Percentiles rank a stretch among this genome's conserved stretches.
Conservation (phyloP, 1,140 invertebrate genomes). For the Eufriesea mexicana region DNA sequence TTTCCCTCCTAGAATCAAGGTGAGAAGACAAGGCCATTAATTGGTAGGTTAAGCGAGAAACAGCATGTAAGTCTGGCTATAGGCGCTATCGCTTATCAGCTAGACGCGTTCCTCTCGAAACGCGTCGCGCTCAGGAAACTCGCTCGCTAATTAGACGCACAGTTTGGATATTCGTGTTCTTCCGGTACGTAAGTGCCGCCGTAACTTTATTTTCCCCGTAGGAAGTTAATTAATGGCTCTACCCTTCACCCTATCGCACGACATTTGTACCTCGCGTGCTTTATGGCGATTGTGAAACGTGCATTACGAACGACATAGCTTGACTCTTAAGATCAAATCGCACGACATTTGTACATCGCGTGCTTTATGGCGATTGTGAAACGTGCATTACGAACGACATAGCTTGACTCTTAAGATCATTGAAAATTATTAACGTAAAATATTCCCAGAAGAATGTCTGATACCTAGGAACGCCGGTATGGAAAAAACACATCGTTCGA, state of each 20-base stretch:
- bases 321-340: not conserved
- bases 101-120: conserved; percentile 35
- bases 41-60: conserved; percentile 45
- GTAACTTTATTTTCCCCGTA: conserved; percentile 66
- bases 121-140: conserved; percentile 62
- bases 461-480: too few species aligned
- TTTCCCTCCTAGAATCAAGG: conserved; percentile 52
- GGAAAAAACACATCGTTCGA: too few species aligned
- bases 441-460: too few species aligned
- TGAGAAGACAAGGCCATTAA: conserved; percentile 49
- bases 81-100: conserved; percentile 59
- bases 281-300: conserved; percentile 7
- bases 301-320: too few species aligned
- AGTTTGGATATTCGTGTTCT: conserved; percentile 70
- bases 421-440: too few species aligned
- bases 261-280: conserved; percentile 9
- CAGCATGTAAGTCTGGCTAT: conserved; percentile 35
- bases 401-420: not conserved
- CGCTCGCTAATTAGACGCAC: conserved; percentile 68
- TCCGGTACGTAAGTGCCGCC: conserved; percentile 63
- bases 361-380: conserved; percentile 8
- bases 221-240: conserved; percentile 65
- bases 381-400: not conserved
- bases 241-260: conserved; percentile 11
- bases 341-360: conserved; percentile 12